These are phyloP conservation scores for Nothocercus nigrocapillus DNA, from an alignment of 2,113 vertebrate genomes.

Conservation along the genomic window DNA sequence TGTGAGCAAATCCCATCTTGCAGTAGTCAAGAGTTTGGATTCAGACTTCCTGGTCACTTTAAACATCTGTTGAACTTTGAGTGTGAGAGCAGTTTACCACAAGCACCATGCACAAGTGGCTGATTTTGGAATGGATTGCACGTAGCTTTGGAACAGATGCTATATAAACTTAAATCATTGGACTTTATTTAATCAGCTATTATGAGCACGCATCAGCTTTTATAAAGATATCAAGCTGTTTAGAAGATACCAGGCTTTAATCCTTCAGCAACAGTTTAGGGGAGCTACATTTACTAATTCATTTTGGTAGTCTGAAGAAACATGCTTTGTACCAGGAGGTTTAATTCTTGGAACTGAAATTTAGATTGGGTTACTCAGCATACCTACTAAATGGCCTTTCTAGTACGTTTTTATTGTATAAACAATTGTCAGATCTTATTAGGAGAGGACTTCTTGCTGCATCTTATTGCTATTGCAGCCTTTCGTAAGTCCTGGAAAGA, in stretches of 20 bases:
- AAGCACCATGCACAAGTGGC: background rate
- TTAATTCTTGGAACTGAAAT: background rate
- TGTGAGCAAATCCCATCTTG: background rate
- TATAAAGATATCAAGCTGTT: background rate
- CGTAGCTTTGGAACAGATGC: too few species aligned
- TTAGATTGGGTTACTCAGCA: background rate
- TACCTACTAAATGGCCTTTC: background rate
- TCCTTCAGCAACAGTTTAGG: background rate
- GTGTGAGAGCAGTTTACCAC: background rate
- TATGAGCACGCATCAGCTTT: background rate
- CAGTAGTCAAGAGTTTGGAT: background rate
- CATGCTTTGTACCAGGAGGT: background rate
- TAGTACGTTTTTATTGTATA: background rate
- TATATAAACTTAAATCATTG: background rate
- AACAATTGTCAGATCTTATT: background rate
- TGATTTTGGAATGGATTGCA: background rate
- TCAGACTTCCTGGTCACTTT: background rate
- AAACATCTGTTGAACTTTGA: background rate
- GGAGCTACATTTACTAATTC: background rate
- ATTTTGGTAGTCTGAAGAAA: background rate
- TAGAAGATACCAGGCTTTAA: background rate
- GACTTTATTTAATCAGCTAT: background rate
- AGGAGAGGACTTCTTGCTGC: background rate
- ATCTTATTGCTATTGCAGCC: background rate
- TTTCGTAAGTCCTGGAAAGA: background rate